Base-by-base conservation (phyloP, 2,797 vertebrate genomes). In the Danionella dracula region DNA sequence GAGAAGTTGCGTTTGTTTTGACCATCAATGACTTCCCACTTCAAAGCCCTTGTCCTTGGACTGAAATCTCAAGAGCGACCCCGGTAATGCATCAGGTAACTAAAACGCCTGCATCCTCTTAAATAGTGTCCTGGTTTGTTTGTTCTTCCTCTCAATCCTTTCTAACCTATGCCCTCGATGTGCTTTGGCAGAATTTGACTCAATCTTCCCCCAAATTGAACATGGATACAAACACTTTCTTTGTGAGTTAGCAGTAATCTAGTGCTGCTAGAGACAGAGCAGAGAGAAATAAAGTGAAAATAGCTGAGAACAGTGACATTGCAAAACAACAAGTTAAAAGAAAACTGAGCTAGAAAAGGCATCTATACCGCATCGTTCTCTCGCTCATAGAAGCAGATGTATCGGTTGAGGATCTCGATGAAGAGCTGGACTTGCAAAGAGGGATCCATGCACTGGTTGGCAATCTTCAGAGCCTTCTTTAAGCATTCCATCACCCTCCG, bases 371-470 rank as follows among this genome's bases (percentile, higher is more conserved):
- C 93, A 23, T 99, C 96, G 8, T 97, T 99, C 83, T 98, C 96
- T 61, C 97, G 89, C 81, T 98, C 95, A 23, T 99, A 99, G 86
- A 99, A 99, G 84, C 95, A 98, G 82, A 99, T 92, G 12, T 99
- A 99, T 93, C 95, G 87, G 86, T 99, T 99, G 76, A 99, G 93
- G 82, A 99, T 99, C 86, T 99, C 96, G 70, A 96, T 98, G 90
- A 99, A 99, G 54, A 99, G 95, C 20, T 99, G 97, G 34, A 99
- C 96, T 85, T 99, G 97, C 77, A 99, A 88, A n/a, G 97, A 98
- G 0, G 94, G 93, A 75, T 99, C 97, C 96, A 99, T 99, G 84
- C 97, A 99, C 84, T 99, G 97, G 81, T 99, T 99, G 70, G 96
- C 97, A 44, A 99, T 99, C 86, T 99, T 99, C 76, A 99, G 85